Base-by-base conservation (phyloP, 2,888 invertebrate genomes). In the Mystacides longicornis region DNA sequence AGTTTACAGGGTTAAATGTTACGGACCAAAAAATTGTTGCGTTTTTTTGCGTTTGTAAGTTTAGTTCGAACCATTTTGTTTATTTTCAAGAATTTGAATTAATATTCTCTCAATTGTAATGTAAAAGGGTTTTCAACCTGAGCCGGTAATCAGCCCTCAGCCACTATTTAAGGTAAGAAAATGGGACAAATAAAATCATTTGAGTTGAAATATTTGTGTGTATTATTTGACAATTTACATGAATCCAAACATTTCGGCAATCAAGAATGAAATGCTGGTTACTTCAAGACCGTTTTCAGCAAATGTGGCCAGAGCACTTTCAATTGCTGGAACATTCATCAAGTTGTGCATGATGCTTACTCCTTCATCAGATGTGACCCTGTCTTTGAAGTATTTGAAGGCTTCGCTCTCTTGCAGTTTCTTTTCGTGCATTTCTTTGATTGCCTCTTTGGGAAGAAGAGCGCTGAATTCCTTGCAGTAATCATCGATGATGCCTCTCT, bases 221-320 rank as follows among this genome's bases (percentile, higher is more conserved):
- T n/a, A n/a, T n/a, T 11, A 11, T 31, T 31, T 11, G 31, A 31
- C 7, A 45, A 51, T 42, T 21, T 42, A 22, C 43, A n/a, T 51
- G 9, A 51, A 55, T 11, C 56, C 56, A 21, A 37, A 47, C 7
- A 50, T 2, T 46, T 56, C 46, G 3, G n/a, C n/a, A n/a, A 49
- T 27, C 21, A 50, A 42, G 14, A 56, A 56, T n/a, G n/a, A n/a
- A n/a, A n/a, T n/a, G n/a, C n/a, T n/a, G n/a, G n/a, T n/a, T n/a
- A n/a, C n/a, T n/a, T 56, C 53, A n/a, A 53, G 19, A 20, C 56
- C 56, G 21, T 53, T 53, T 4, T 49, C 42, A 22, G 27, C 18
- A 4, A 49, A 21, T 23, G 23, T 52, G 14, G 19, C 20, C n/a
- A 23, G 9, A 16, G 33, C 31, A 5, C 11, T 16, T 42, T 53